Conservation (phyloP, 2,888 invertebrate genomes). For the Trichogramma evanescens region DNA sequence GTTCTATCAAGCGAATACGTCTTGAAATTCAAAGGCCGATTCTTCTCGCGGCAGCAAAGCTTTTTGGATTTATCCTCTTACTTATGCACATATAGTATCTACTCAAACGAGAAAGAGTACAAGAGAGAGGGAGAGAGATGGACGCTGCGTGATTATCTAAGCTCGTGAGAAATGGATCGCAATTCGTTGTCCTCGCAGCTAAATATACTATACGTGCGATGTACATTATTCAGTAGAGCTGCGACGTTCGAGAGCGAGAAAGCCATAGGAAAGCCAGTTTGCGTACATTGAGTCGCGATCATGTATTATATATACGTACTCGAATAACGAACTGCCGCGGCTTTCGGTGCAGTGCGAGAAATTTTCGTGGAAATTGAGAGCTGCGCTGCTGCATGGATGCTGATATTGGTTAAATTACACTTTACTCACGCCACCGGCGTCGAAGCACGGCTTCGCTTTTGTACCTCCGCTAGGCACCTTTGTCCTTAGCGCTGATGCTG, state of each 20-base stretch:
- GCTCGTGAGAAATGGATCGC: constrained; percentile 23
- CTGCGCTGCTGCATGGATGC: too few species aligned
- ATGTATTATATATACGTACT: too few species aligned
- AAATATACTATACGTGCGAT: constrained; percentile 10
- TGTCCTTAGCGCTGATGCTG: neutral
- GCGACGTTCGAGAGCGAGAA: neutral
- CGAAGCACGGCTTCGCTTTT: too few species aligned
- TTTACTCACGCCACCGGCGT: too few species aligned
- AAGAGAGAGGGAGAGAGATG: neutral
- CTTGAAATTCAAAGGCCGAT: constrained; percentile 23
- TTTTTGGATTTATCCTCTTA: too few species aligned
- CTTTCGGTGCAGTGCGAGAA: too few species aligned
- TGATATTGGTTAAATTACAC: too few species aligned
- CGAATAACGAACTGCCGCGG: too few species aligned
- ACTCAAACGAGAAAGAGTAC: neutral
- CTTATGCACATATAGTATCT: constrained; percentile 11
- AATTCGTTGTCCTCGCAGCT: constrained; percentile 13
- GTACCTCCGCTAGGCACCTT: neutral
- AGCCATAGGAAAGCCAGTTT: neutral
- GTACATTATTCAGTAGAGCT: constrained; percentile 11
- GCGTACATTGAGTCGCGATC: neutral
- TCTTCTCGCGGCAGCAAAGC: constrained; percentile 10
- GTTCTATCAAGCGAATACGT: constrained; percentile 15
- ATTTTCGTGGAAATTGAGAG: too few species aligned
- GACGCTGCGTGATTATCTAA: constrained; percentile 17